Evolutionary conservation across 2,113 vertebrate genomes (phyloP), one percentile per base, ranked within the genome.

Genomic region (Nyctereutes procyonoides): DNA sequence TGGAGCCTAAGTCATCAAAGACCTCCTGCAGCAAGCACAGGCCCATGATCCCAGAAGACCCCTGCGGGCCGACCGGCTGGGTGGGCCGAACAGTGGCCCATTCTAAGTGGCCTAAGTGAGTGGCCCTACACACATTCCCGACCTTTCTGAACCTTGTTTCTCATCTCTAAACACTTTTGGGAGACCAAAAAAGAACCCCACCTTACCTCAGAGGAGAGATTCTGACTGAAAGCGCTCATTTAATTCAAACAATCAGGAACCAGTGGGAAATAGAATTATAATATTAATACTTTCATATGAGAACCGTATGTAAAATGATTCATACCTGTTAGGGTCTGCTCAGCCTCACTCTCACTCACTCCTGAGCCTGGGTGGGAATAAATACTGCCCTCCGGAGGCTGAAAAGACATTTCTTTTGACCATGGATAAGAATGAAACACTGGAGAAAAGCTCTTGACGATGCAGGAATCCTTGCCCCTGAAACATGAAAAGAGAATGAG

Each of bases 281-380:
- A n/a, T 7, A 74, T 28, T 51, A 15, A 28, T 35, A 76, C 43
- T 43, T 11, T 56, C 26, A 16, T 9, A 73, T 65, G 58, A 87
- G 24, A 65, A 90, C 8, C 0, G 8, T 28, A 38, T 0, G 12
- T 15, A 43, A 90, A 83, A 93, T 0, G 19, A 51, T 22, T 43
- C 86, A 1, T 92, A 98, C 98, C 97, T 96, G 69, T 90, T 6
- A 71, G n/a, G 62, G 15, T 20, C 26, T 14, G 19, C 19, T 87
- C 88, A 0, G 17, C 28, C 4, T 86, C 58, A 1, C 3, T 3
- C 0, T 88, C 94, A 35, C 80, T 83, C 16, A 1, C 2, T 87
- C 7, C 51, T 13, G 92, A 93, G 55, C 14, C 84, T 4, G 69
- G 8, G 5, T 2, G 28, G 1, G 93, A 88, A n/a, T 14, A 86